Percentiles rank a stretch among this genome's conserved stretches.
Conservation (phyloP, 2,797 vertebrate species). For the Myiotriccus ornatus region DNA sequence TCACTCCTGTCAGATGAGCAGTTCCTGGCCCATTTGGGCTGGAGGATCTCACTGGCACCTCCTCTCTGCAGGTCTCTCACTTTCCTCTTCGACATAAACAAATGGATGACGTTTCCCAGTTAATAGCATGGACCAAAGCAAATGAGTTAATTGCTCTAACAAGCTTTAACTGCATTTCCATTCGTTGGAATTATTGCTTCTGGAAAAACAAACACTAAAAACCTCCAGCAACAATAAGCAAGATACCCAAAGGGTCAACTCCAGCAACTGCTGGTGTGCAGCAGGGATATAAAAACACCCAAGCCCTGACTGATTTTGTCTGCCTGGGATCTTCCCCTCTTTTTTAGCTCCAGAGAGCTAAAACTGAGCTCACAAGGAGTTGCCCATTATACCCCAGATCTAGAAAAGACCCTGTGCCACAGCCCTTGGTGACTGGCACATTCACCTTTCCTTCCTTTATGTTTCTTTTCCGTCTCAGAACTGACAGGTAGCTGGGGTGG, state of each 20-base stretch:
- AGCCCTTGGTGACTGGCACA: background rate
- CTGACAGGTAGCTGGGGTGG: background rate
- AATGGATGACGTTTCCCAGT: background rate
- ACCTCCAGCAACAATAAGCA: background rate
- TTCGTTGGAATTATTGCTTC: background rate
- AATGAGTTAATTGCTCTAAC: conserved; percentile 21
- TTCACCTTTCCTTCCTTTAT: background rate
- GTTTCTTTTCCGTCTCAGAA: background rate
- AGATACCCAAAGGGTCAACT: background rate
- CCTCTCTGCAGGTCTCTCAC: background rate
- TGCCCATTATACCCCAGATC: background rate
- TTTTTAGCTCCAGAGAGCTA: background rate
- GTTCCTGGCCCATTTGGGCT: background rate
- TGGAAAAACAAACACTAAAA: background rate
- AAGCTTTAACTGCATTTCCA: background rate
- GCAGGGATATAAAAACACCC: background rate
- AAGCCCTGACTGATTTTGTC: background rate
- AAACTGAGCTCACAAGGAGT: background rate
- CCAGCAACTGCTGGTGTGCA: background rate
- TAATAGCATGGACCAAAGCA: background rate
- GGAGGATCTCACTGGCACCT: background rate
- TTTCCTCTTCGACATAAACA: background rate
- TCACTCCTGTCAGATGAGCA: background rate
- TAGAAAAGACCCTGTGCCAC: background rate
- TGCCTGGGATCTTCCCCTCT: background rate